Percentiles rank a stretch among this genome's conserved stretches.
phyloP scores from a whole-genome alignment of 30 jellyfish, hydroid and myxozoan species.

The Cassiopea xamachana region DNA sequence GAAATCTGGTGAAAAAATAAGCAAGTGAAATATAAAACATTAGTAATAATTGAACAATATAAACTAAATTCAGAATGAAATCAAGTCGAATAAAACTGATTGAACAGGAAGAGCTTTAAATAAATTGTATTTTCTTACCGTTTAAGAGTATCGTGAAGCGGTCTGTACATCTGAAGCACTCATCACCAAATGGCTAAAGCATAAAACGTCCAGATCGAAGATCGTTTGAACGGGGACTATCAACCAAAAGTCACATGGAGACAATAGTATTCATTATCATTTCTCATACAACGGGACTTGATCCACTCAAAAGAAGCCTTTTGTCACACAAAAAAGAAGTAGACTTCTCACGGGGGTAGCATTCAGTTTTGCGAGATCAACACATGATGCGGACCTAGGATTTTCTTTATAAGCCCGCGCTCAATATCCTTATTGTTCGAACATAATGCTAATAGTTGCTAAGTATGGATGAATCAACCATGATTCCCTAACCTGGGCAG shows the following conservation, averaged over 20 bases:
- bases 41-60: too few relatives aligned
- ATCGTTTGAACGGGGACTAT: not conserved
- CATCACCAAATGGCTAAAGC: not conserved
- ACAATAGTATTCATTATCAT: not conserved
- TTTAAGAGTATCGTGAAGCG: not conserved
- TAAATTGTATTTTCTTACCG: not conserved
- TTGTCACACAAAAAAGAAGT: not conserved
- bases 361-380: not conserved
- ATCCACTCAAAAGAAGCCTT: conserved; percentile 2
- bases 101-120: not conserved
- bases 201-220: not conserved
- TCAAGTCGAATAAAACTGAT: too few relatives aligned
- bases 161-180: not conserved
- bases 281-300: conserved; percentile 5
- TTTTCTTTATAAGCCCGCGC: too few relatives aligned
- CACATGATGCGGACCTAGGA: not conserved
- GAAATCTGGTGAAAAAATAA: too few relatives aligned
- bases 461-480: too few relatives aligned
- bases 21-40: too few relatives aligned
- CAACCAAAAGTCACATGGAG: not conserved
- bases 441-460: too few relatives aligned
- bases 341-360: conserved; percentile 14
- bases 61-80: too few relatives aligned
- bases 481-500: too few relatives aligned
- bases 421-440: too few relatives aligned